These are phyloP conservation scores for Oenanthe oenanthe DNA, from an alignment of 2,113 vertebrate species.

Conservation along the genomic window DNA sequence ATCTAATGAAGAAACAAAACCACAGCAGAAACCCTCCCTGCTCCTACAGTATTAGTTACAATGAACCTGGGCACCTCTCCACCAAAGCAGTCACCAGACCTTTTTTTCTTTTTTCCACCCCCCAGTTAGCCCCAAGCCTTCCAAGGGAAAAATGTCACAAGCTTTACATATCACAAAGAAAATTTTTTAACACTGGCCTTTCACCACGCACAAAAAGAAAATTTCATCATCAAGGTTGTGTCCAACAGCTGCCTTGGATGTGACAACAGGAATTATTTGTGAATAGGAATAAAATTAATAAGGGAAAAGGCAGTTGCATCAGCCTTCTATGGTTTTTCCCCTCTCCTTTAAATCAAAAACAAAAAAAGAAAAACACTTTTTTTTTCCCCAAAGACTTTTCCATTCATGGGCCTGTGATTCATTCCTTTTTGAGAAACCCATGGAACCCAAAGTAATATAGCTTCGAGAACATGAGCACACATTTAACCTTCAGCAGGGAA, in stretches of 20 bases:
- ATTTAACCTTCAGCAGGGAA: not conserved
- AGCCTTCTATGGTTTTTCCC: fast-evolving
- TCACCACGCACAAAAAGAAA: not conserved
- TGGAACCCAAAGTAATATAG: not conserved
- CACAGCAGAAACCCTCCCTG: not conserved
- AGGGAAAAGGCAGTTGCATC: fast-evolving
- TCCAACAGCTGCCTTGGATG: not conserved
- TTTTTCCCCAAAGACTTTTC: not conserved
- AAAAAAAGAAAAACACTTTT: not conserved
- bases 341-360: not conserved
- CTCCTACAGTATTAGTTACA: not conserved
- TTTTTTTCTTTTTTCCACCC: fast-evolving
- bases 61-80: not conserved
- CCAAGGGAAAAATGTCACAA: fast-evolving
- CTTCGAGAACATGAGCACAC: fast-evolving
- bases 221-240: not conserved
- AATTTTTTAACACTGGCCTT: not conserved
- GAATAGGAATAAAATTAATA: not conserved
- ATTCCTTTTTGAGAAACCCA: not conserved
- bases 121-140: not conserved
- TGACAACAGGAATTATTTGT: not conserved
- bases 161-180: not conserved
- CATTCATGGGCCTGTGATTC: not conserved
- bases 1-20: not conserved
- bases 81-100: not conserved